These are phyloP conservation scores for Ammodytes marinus DNA, from an alignment of 2,113 vertebrate genomes.

Conservation along the genomic window DNA sequence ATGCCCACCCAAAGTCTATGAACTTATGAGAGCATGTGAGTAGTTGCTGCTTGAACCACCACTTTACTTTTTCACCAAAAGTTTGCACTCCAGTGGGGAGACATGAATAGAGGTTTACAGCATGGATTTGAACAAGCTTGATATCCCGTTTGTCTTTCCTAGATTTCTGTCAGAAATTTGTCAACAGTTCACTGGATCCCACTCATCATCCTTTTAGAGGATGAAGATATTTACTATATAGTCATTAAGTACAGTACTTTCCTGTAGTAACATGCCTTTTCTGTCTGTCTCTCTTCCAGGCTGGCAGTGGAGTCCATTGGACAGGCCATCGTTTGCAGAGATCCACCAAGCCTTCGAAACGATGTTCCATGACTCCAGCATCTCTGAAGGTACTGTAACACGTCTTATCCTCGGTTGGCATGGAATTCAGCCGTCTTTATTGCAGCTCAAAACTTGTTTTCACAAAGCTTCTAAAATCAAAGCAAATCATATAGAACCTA, in stretches of 20 bases:
- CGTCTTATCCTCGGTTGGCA: not conserved
- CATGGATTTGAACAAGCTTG: not conserved
- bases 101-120: not conserved
- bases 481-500: not conserved
- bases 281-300: constrained; percentile 80
- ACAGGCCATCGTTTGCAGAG: constrained; percentile 96
- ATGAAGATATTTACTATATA: not conserved
- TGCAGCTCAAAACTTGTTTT: not conserved
- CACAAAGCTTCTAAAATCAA: not conserved
- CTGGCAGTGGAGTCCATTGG: constrained; percentile 97
- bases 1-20: constrained; percentile 97
- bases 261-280: not conserved
- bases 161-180: not conserved
- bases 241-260: not conserved
- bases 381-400: constrained; percentile 91
- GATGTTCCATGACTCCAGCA: constrained; percentile 99
- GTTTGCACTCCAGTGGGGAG: not conserved
- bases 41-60: constrained; percentile 48
- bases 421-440: not conserved
- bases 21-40: constrained; percentile 99
- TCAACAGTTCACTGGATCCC: not conserved
- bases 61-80: not conserved
- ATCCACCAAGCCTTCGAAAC: constrained; percentile 99
- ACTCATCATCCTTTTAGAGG: not conserved
- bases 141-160: not conserved